Evolutionary conservation across 2,797 vertebrate species (phyloP).

Genomic region (Hippoglossus hippoglossus): DNA sequence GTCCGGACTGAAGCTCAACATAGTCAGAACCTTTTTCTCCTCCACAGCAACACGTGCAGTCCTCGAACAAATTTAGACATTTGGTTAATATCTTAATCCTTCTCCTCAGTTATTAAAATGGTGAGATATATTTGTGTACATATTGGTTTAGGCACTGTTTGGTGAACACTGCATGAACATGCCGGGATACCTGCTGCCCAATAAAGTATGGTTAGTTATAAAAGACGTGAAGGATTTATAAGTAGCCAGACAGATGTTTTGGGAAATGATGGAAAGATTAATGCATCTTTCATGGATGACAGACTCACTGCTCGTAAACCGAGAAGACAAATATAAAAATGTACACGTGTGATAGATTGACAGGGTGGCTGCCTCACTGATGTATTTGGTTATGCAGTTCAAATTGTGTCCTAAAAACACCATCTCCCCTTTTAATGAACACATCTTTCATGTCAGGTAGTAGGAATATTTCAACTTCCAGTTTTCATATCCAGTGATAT

Average conservation of each 20-base stretch:
- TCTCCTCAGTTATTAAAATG: conserved; percentile 2
- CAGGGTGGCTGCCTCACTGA: not conserved
- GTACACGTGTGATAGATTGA: not conserved
- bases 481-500: not conserved
- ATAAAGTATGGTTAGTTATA: conserved; percentile 12
- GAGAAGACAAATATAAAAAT: too few relatives aligned
- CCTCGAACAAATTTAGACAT: not conserved
- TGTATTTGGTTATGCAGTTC: not conserved
- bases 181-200: conserved; percentile 3
- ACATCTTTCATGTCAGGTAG: not conserved
- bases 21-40: conserved; percentile 13
- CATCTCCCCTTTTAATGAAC: not conserved
- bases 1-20: conserved; percentile 11
- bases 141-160: conserved; percentile 6
- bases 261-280: not conserved
- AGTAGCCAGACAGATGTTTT: not conserved
- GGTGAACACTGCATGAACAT: not conserved
- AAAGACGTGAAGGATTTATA: conserved; percentile 16
- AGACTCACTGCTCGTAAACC: not conserved
- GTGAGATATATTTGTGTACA: conserved; percentile 22
- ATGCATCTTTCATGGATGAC: not conserved
- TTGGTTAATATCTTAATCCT: conserved; percentile 1
- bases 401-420: not conserved
- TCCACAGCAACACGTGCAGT: conserved; percentile 1
- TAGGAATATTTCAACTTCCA: not conserved